Base-by-base conservation (phyloP, 2,113 vertebrate species). In the Podiceps cristatus region DNA sequence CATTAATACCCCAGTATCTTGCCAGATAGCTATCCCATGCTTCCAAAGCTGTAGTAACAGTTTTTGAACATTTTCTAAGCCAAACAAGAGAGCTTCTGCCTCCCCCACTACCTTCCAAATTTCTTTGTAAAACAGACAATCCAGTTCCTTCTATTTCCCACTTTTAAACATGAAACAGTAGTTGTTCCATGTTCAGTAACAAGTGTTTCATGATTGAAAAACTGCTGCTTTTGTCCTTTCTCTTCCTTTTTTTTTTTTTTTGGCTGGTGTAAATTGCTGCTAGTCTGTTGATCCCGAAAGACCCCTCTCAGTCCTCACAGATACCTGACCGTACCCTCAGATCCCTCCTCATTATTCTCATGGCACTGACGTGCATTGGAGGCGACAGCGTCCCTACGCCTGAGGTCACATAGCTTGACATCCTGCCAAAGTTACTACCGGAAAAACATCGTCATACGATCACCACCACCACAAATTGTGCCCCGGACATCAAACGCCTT, bases 341-440 rank as follows among this genome's bases (percentile, higher is more conserved):
- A n/a, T 11, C 19, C 22, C 62, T n/a, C 20, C 29, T 33, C 6
- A 10, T 18, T 5, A 1, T 17, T 4, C 60, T 25, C 49, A 2
- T 2, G 27, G 31, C 19, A 40, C 2, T 42, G 76, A 8, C 12
- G 14, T 2, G 7, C 29, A 1, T 62, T 2, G 22, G 42, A 35
- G 55, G n/a, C 27, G 35, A 56, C 15, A 28, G 9, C 3, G 13
- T 42, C 27, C 52, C 67, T 10, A 2, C 6, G 9, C 37, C 81
- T 17, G 29, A 33, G 44, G 31, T 15, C 44, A 31, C 45, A 8
- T 6, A 29, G 11, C 40, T 18, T 5, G 13, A 16, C 20, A 15
- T 47, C 47, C 58, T 18, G 14, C 55, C 29, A 55, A 29, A 69
- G 23, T 22, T 37, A 13, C 28, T 11, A 4, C 59, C 25, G 18